Evolutionary conservation across 2,113 vertebrate species (phyloP).

Genomic region (Anhinga anhinga): DNA sequence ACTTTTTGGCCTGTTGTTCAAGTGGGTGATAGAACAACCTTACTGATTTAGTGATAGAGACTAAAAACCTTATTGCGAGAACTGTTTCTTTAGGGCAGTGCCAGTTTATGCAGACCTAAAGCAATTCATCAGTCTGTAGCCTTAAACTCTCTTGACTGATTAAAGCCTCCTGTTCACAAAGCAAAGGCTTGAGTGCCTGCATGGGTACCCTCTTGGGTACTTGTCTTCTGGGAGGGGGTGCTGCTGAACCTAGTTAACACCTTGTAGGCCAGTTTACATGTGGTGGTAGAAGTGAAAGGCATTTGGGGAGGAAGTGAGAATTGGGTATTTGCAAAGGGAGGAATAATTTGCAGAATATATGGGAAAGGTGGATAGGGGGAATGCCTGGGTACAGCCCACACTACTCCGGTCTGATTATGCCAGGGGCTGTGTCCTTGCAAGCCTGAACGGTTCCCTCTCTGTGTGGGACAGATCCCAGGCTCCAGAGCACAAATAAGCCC

Average conservation of each 20-base stretch:
- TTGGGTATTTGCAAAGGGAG: not conserved
- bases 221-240: not conserved
- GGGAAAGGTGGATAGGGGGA: not conserved
- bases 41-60: not conserved
- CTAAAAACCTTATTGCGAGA: not conserved
- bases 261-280: not conserved
- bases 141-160: not conserved
- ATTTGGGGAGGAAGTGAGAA: not conserved
- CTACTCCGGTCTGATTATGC: not conserved
- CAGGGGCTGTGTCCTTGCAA: not conserved
- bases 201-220: not conserved
- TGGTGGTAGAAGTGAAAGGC: slow-evolving; percentile 4
- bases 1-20: not conserved
- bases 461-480: not conserved
- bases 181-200: not conserved
- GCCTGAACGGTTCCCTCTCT: not conserved
- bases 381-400: not conserved
- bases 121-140: not conserved
- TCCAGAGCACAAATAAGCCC: too few species aligned
- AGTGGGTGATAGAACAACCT: not conserved
- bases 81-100: not conserved
- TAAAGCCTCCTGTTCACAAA: not conserved
- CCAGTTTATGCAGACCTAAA: not conserved
- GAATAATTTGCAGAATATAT: not conserved
- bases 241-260: not conserved